A percentile compares a stretch with the other conserved stretches of the same genome.
These are phyloP conservation scores for Drosophila ogumai DNA, from an alignment of 1,140 invertebrate genomes.

Conservation along the genomic window DNA sequence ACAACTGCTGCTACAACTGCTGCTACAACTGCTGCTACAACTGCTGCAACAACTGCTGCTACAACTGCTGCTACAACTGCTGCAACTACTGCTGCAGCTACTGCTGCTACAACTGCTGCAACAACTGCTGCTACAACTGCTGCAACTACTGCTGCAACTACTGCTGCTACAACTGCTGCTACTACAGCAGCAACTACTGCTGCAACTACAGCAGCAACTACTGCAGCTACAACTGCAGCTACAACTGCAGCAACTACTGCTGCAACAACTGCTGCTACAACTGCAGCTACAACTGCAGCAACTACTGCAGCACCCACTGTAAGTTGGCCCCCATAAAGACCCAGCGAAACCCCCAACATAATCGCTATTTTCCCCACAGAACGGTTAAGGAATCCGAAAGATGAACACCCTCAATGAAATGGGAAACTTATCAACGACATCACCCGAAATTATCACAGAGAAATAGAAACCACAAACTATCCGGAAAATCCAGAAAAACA, in stretches of 20 bases:
- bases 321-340: not conserved
- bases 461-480: not conserved
- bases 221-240: not conserved
- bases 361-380: not conserved
- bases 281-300: not conserved
- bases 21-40: not conserved
- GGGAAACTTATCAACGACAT: not conserved
- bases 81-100: not conserved
- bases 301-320: constrained; percentile 1
- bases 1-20: not conserved
- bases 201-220: not conserved
- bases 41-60: not conserved
- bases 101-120: not conserved
- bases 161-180: not conserved
- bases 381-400: not conserved
- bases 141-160: not conserved
- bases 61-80: not conserved
- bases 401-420: not conserved
- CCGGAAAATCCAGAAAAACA: not conserved
- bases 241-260: not conserved
- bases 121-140: not conserved
- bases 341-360: too few species aligned
- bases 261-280: not conserved
- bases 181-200: not conserved
- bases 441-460: not conserved